These are phyloP conservation scores for Syngnathus acus DNA, from an alignment of 2,797 vertebrate species.

Conservation along the genomic window DNA sequence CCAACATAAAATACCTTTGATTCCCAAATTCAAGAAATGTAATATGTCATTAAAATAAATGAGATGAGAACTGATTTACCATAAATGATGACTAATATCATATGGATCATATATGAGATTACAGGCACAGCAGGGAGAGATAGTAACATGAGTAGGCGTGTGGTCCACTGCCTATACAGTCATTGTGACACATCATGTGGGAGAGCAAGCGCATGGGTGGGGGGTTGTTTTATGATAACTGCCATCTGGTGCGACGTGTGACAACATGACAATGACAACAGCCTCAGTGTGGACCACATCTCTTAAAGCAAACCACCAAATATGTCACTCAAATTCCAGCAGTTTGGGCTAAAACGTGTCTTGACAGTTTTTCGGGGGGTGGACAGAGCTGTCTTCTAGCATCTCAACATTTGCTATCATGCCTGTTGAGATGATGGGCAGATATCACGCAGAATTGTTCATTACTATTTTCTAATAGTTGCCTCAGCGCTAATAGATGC, in stretches of 20 bases:
- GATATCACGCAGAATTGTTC: conserved; percentile 36
- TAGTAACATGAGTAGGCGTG: conserved; percentile 25
- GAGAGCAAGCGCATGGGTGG: conserved; percentile 32
- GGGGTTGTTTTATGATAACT: conserved; percentile 53
- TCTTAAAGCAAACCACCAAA: conserved; percentile 31
- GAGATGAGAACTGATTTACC: conserved; percentile 18
- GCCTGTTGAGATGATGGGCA: conserved; percentile 31
- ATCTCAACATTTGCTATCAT: conserved; percentile 39
- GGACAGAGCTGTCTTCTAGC: conserved; percentile 33
- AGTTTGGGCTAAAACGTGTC: conserved; percentile 21
- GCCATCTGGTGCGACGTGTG: conserved; percentile 62
- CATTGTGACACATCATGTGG: conserved; percentile 42
- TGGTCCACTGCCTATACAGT: conserved; percentile 36
- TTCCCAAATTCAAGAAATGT: too few relatives aligned
- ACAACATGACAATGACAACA: conserved; percentile 45
- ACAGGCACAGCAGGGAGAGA: conserved; percentile 15
- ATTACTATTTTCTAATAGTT: conserved; percentile 27
- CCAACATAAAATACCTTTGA: neutral
- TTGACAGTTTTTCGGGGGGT: conserved; percentile 34
- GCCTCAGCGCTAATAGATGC: conserved; percentile 13
- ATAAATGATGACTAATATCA: conserved; percentile 16
- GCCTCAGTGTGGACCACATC: conserved; percentile 41
- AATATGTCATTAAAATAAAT: too few relatives aligned
- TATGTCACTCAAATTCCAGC: conserved; percentile 42
- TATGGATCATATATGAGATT: conserved; percentile 44